Conservation (phyloP, 2,113 vertebrate species). For the Passer montanus region DNA sequence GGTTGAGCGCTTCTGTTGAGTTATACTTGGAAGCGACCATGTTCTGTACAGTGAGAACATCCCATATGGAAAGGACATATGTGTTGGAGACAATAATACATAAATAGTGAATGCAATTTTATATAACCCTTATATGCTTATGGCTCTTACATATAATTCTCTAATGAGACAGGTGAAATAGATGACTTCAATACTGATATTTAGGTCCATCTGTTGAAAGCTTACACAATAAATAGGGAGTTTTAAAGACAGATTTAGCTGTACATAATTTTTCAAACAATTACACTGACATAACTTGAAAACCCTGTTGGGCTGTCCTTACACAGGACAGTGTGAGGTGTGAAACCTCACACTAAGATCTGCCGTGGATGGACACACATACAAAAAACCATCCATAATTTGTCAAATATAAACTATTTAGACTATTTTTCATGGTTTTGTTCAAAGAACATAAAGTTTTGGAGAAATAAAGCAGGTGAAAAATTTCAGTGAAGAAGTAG, state of each 20-base stretch:
- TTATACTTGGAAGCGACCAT: slow-evolving; percentile 41
- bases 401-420: background rate
- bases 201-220: background rate
- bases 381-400: background rate
- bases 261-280: background rate
- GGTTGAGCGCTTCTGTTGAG: slow-evolving; percentile 48
- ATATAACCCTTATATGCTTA: slow-evolving; percentile 24
- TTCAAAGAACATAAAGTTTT: background rate
- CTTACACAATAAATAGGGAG: background rate
- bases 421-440: background rate
- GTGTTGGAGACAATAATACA: slow-evolving; percentile 47
- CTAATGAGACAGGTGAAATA: slow-evolving; percentile 31
- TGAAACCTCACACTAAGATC: background rate
- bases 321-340: no score
- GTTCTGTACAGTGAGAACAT: slow-evolving; percentile 52
- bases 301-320: background rate
- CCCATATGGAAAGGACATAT: slow-evolving; percentile 62
- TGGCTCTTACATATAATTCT: background rate
- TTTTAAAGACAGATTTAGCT: background rate
- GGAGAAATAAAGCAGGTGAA: background rate
- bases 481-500: background rate
- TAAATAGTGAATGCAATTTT: slow-evolving; percentile 45
- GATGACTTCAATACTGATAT: background rate
- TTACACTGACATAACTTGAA: background rate
- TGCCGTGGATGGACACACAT: background rate